phyloP scores from a whole-genome alignment of 2,888 invertebrate species.

The Matsumyia berberina region DNA sequence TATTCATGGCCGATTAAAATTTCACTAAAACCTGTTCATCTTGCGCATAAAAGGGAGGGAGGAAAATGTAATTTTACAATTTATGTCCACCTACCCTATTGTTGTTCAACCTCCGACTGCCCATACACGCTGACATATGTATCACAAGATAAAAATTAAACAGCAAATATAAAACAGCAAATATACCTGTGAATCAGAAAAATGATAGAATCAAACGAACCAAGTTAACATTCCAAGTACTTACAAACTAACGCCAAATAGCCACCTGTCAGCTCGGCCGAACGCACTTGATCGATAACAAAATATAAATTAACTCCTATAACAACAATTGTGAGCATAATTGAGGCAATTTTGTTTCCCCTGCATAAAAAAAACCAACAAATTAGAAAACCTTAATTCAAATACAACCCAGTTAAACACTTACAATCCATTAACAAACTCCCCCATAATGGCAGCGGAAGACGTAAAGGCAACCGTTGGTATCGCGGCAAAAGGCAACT shows the following conservation, averaged over 20 bases:
- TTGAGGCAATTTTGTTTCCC: slow-evolving; percentile 88
- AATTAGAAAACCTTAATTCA: background rate
- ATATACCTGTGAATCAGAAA: slow-evolving; percentile 83
- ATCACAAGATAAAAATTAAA: slow-evolving; percentile 91
- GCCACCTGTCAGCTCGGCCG: slow-evolving; percentile 83
- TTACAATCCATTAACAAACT: slow-evolving; percentile 92
- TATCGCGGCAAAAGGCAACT: slow-evolving; percentile 94
- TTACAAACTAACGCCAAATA: slow-evolving; percentile 84
- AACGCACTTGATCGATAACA: slow-evolving; percentile 87
- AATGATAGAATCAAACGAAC: background rate
- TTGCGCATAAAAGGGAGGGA: background rate
- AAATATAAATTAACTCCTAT: slow-evolving; percentile 93
- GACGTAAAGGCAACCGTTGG: slow-evolving; percentile 95
- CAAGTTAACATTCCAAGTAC: slow-evolving; percentile 41
- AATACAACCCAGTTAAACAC: slow-evolving; percentile 78
- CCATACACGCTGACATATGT: slow-evolving; percentile 89
- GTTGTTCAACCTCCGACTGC: slow-evolving; percentile 85
- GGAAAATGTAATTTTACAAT: background rate
- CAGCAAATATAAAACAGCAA: slow-evolving; percentile 88
- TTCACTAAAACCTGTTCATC: too few relatives aligned
- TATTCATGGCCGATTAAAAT: too few relatives aligned
- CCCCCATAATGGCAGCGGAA: slow-evolving; percentile 91
- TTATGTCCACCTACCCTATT: slow-evolving; percentile 84
- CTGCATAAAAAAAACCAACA: slow-evolving; percentile 84
- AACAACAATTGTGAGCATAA: slow-evolving; percentile 88